Evolutionary conservation across 2,113 vertebrate genomes (phyloP).

Genomic region (Rafetus swinhoei): DNA sequence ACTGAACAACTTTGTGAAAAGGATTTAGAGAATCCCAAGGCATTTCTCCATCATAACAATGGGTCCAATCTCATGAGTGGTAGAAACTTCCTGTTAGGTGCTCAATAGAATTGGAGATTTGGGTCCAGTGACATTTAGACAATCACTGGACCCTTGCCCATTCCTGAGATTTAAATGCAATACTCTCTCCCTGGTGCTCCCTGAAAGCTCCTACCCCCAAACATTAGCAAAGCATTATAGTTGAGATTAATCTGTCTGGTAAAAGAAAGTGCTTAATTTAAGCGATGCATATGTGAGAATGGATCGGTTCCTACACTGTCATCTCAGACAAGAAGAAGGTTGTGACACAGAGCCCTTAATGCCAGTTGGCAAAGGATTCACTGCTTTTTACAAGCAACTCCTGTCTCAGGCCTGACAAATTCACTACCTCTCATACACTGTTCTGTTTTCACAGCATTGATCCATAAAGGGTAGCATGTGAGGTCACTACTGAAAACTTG

Average conservation of each 20-base stretch:
- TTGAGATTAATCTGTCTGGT: not conserved
- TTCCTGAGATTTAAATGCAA: not conserved
- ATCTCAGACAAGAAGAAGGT: not conserved
- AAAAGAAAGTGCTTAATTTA: accelerated
- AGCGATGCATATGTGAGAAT: not conserved
- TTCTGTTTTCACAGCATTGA: too few species aligned
- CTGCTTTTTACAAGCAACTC: too few species aligned
- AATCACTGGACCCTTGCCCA: not conserved
- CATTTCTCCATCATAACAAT: not conserved
- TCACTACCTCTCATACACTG: too few species aligned
- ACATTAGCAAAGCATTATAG: not conserved
- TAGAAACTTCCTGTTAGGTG: not conserved
- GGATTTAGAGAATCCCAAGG: not conserved
- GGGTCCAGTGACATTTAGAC: not conserved
- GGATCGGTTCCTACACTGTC: not conserved
- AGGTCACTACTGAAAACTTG: too few species aligned
- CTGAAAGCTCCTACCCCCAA: not conserved
- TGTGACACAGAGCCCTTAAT: not conserved
- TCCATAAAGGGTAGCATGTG: too few species aligned
- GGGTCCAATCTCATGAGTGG: not conserved
- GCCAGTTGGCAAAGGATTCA: too few species aligned
- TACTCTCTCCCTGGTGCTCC: not conserved
- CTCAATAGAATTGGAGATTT: not conserved
- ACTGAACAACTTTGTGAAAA: not conserved
- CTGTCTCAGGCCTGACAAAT: too few species aligned